These are phyloP conservation scores for Sciurus niger DNA, from an alignment of 2,113 vertebrate genomes.

Conservation along the genomic window DNA sequence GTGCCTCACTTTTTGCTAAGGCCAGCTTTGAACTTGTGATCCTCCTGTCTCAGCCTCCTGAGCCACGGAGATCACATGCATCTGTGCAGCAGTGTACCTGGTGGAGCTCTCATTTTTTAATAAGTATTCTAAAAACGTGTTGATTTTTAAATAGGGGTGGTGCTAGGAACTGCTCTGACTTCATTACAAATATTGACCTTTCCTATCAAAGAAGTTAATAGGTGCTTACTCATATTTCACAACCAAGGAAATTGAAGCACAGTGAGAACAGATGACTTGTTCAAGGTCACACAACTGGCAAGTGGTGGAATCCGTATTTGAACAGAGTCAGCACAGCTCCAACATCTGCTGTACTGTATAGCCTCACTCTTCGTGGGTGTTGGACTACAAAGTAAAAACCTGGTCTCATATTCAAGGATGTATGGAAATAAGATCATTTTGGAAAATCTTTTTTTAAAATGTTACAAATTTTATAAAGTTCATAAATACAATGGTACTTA, in stretches of 20 bases:
- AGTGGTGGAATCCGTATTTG: neutral
- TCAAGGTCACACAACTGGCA: neutral
- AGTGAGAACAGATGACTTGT: neutral
- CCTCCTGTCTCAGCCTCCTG: too few relatives aligned
- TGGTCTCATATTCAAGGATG: neutral
- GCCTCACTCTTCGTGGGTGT: neutral
- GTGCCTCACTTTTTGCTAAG: too few relatives aligned
- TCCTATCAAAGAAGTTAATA: neutral
- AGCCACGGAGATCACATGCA: too few relatives aligned
- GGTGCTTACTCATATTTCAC: neutral
- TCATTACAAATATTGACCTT: neutral
- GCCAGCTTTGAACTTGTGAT: too few relatives aligned
- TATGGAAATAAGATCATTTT: neutral
- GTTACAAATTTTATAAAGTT: neutral
- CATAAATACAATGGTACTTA: neutral
- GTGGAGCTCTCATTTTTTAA: neutral
- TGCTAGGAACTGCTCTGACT: neutral
- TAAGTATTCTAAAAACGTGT: neutral
- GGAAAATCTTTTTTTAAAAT: neutral
- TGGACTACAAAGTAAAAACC: neutral
- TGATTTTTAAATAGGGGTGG: neutral
- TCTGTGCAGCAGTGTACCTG: too few relatives aligned
- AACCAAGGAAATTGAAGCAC: neutral
- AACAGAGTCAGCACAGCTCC: neutral
- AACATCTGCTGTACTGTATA: fast-evolving